Evolutionary conservation across 2,888 invertebrate species (phyloP), one percentile per base, ranked within the genome.

Genomic region (Drosophila antonietae): DNA sequence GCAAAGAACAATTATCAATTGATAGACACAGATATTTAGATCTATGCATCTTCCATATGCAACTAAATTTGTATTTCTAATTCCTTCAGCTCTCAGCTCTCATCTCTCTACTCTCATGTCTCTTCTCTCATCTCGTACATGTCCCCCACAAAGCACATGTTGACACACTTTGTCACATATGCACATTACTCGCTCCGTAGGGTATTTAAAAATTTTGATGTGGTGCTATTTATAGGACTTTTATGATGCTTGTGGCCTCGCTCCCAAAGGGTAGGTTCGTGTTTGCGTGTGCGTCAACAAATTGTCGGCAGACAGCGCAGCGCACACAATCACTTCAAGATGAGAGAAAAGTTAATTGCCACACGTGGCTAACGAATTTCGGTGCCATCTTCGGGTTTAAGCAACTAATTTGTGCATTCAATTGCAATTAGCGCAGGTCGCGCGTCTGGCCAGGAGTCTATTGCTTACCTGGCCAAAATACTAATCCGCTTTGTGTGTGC

Each of bases 331-430:
- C 23, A 28, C 23, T 44, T 41, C 31, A 33, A 55, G 33, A 51
- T 51, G 51, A 18, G 35, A 10, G 4, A 51, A 47, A 74, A 74
- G 65, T 68, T 78, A 78, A 78, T 78, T 78, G 68, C 65, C 81
- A 68, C 71, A 78, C 73, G 68, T 67, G 66, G 66, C 53, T 28
- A 56, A 44, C 46, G 33, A 53, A 55, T 66, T 35, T 60, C 33
- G 43, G 23, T 66, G 81, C 18, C 72, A 71, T 64, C 53, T 66
- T 51, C 35, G 51, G 49, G 33, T 2, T 14, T 70, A 49, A 62
- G 47, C 63, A 70, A 49, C 64, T 68, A 72, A 80, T 80, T 82
- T 82, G 69, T 53, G 68, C 83, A 83, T 80, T 82, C 72, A 51
- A 80, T 75, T 72, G 80, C 75, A 82, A 80, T 80, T 80, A 80